Base-by-base conservation (phyloP, 2,113 vertebrate genomes). In the Microtus pennsylvanicus region DNA sequence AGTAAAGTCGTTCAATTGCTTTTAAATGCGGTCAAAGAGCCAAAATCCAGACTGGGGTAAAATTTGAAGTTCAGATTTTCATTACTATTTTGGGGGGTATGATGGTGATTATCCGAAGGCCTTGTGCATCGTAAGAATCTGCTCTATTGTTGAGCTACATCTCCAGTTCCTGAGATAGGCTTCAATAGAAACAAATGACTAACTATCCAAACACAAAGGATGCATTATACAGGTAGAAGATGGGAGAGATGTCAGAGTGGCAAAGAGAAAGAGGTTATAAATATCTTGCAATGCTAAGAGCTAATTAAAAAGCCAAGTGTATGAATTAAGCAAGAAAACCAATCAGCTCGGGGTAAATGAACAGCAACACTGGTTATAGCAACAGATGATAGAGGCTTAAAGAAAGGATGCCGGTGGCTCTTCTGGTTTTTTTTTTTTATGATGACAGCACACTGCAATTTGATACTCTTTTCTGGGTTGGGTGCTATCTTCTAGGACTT, bases 241-340 rank as follows among this genome's bases (percentile, higher is more conserved):
- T 21, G 42, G 77, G 92, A 89, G 76, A 77, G 28, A 22, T 38
- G 35, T 63, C 52, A 92, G 52, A 81, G 14, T 63, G 65, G 47
- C 63, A 78, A 61, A 38, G 17, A 65, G 16, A 19, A 77, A 92
- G 89, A 70, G 38, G 75, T 12, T 52, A 30, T 55, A 61, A 2
- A 38, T 3, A 80, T 38, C 82, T 93, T 72, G 69, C 47, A 78
- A 90, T 76, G 42, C 63, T 61, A 38, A 81, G 82, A 88, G n/a
- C 26, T 81, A 74, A 90, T 93, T 94, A 95, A 78, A 38, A 94
- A 97, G 78, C 26, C 4, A 47, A 81, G 9, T 11, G 21, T 63
- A 47, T 86, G 55, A 90, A 21, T 42, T 55, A 92, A 87, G 38
- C 63, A 76, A 89, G 86, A 50, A 96, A 94, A 80, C 76, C 35